A percentile compares a stretch with the other conserved stretches of the same genome.
These are phyloP conservation scores for Murina feae DNA, from an alignment of 2,113 vertebrate species.

Conservation along the genomic window DNA sequence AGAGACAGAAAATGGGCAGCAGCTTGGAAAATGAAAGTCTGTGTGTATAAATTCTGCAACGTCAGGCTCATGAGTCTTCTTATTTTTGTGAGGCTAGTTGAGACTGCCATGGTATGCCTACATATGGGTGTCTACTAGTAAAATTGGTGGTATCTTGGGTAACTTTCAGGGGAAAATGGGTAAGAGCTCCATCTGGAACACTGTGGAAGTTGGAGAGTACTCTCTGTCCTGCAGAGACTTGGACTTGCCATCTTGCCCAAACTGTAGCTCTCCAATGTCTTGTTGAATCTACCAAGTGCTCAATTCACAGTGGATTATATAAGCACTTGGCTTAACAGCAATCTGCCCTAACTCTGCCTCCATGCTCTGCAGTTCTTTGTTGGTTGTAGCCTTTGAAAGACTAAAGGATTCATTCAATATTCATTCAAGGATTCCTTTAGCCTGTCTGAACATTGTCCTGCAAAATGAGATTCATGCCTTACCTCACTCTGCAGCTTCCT, in stretches of 20 bases:
- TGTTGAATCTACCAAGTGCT: background rate
- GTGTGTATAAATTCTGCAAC: background rate
- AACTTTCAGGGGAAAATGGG: background rate
- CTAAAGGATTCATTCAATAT: background rate
- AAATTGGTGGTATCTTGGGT: background rate
- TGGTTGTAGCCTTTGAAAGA: background rate
- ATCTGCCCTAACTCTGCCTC: background rate
- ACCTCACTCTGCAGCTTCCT: background rate
- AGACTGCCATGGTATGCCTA: background rate
- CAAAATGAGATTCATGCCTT: background rate
- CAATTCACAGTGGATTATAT: background rate
- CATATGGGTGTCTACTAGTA: background rate
- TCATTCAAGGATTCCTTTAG: background rate
- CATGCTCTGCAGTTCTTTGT: background rate
- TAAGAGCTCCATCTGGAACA: background rate
- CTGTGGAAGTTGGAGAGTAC: background rate
- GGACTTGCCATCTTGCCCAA: background rate
- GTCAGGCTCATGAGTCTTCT: background rate
- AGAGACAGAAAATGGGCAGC: constrained; percentile 37
- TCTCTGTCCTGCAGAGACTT: background rate
- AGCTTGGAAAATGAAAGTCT: background rate
- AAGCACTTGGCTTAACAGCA: rapidly evolving
- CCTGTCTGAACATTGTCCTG: background rate
- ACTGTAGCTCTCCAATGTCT: background rate
- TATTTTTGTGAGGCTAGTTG: background rate